Percentiles rank a stretch among this genome's conserved stretches.
phyloP scores from a whole-genome alignment of 2,113 vertebrate genomes.

The Phaethon lepturus region DNA sequence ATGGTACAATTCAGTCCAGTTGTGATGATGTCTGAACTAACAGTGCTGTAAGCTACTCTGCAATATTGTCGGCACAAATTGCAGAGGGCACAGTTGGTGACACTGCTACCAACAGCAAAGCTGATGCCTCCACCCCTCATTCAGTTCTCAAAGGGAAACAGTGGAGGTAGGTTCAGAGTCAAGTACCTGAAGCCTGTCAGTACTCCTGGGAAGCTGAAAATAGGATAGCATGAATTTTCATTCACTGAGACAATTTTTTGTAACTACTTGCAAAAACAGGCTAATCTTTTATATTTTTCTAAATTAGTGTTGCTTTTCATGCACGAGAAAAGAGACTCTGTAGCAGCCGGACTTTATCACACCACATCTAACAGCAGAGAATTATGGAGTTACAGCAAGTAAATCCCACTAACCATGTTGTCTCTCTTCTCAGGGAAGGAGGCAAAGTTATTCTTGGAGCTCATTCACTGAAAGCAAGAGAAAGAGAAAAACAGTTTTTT shows the following conservation, averaged over 20 bases:
- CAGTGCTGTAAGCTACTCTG: not conserved
- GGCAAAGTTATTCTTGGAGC: conserved; percentile 59
- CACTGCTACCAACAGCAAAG: not conserved
- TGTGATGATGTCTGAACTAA: not conserved
- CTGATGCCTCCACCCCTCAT: not conserved
- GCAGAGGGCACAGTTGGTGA: not conserved
- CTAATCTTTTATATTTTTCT: not conserved
- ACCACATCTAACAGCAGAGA: not conserved
- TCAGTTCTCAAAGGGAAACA: not conserved
- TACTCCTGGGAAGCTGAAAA: not conserved
- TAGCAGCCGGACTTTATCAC: not conserved
- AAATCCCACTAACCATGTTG: not conserved
- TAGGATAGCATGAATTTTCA: not conserved
- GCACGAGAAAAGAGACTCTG: not conserved
- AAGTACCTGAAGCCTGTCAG: not conserved
- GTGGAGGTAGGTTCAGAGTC: not conserved
- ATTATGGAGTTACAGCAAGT: not conserved
- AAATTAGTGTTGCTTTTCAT: not conserved
- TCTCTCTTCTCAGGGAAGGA: not conserved
- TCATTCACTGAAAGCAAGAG: not conserved
- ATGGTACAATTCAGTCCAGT: not conserved
- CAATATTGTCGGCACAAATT: not conserved
- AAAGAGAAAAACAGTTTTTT: conserved; percentile 31
- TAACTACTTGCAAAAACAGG: not conserved
- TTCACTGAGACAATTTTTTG: not conserved